Evolutionary conservation across 1,140 invertebrate genomes (phyloP).

Genomic region (Tetragonula clypearis): DNA sequence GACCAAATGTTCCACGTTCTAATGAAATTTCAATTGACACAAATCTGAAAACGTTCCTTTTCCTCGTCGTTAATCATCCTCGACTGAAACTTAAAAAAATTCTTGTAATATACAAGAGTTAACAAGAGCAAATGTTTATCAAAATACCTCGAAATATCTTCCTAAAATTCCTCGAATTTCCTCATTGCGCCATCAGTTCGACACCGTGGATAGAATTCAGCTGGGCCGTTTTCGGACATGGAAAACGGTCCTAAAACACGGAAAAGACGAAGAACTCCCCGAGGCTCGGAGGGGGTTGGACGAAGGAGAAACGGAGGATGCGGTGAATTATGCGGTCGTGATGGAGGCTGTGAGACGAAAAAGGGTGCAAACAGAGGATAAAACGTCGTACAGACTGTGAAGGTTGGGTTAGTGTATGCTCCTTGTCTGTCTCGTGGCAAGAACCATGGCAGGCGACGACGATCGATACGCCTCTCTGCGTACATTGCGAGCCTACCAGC

Average conservation of each 20-base stretch:
- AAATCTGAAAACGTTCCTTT: too few relatives aligned
- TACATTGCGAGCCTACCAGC: conserved; percentile 71
- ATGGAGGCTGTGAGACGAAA: conserved; percentile 72
- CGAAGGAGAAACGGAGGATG: conserved; percentile 46
- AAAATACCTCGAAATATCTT: too few relatives aligned
- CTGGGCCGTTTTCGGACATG: conserved; percentile 27
- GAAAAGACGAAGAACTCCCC: conserved; percentile 25
- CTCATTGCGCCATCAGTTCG: conserved; percentile 13
- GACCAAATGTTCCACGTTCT: too few relatives aligned
- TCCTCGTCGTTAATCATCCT: too few relatives aligned
- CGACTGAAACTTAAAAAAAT: too few relatives aligned
- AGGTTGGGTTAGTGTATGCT: conserved; percentile 77
- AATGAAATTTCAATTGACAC: too few relatives aligned
- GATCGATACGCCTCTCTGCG: conserved; percentile 70
- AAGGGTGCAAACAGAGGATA: conserved; percentile 55
- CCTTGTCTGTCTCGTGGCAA: conserved; percentile 76
- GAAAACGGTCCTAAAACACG: conserved; percentile 35
- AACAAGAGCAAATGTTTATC: too few relatives aligned
- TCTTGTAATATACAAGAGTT: too few relatives aligned
- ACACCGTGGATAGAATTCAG: neutral
- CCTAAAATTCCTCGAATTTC: neutral
- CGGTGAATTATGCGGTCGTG: conserved; percentile 67
- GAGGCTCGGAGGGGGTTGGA: neutral
- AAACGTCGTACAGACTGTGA: conserved; percentile 50
- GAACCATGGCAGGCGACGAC: conserved; percentile 56